Evolutionary conservation across 2,113 vertebrate species (phyloP), one percentile per base, ranked within the genome.

Genomic region (Petromus typicus): DNA sequence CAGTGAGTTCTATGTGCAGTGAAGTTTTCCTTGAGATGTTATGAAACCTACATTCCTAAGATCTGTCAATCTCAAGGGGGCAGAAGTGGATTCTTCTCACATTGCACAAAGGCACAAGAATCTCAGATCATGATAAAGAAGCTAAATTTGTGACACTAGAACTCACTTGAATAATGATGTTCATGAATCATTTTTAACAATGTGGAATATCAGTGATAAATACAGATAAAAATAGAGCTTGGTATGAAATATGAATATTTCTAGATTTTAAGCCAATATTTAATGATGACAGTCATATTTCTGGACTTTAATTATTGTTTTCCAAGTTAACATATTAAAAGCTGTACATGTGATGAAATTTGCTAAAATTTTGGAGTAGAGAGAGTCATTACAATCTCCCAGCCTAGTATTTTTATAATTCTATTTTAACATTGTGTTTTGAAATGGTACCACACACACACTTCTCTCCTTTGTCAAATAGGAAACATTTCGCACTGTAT

Each of bases 381-480:
- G 10, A 25, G 82, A 17, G 3, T 80, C 13, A 22, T 91, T 78
- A 79, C 40, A 80, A 63, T 43, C 83, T 37, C 75, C 54, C 16
- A 45, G 57, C 54, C 14, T 48, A 40, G 13, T 75, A 85, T 56
- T 63, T 86, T 93, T 43, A 25, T 45, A 91, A 45, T 91, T 88
- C 17, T n/a, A 0, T 7, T 3, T 51, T 48, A 22, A 78, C 25
- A 37, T 5, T 64, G 11, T 2, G 10, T 16, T 93, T 78, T 79
- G 34, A 92, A 40, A 93, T 79, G 18, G 5, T 43, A 14, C 45
- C 2, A 43, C 37, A 34, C 48, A 63, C 54, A 69, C 57, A 54
- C 48, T 63, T 90, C 25, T 20, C 48, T 88, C 25, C 30, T 92
- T 86, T 79, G 93, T 73, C 22, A 92, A 67, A 76, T 92, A 25